A percentile compares a stretch with the other conserved stretches of the same genome.
Evolutionary conservation across 2,113 vertebrate genomes (phyloP).

Genomic region (Plectropomus leopardus): DNA sequence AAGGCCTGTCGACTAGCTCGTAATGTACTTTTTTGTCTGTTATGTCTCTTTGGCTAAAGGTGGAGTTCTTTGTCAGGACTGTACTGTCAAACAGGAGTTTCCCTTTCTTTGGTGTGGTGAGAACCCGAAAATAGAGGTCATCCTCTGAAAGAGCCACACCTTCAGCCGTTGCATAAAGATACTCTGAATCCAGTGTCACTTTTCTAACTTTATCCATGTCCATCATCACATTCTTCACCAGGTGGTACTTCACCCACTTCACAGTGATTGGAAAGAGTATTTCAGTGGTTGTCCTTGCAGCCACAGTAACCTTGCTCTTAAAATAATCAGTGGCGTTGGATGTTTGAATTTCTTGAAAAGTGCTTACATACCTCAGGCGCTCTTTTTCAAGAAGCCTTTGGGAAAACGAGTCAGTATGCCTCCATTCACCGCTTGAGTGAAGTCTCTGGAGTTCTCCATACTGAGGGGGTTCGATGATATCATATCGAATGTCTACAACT

Average conservation of each 20-base stretch:
- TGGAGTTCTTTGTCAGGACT: slow-evolving; percentile 83
- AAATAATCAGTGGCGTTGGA: slow-evolving; percentile 86
- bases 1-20: slow-evolving; percentile 82
- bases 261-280: slow-evolving; percentile 85
- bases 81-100: slow-evolving; percentile 85
- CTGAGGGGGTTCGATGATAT: slow-evolving; percentile 84
- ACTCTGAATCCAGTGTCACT: slow-evolving; percentile 82
- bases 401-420: slow-evolving; percentile 85
- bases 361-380: slow-evolving; percentile 86
- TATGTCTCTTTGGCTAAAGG: slow-evolving; percentile 90
- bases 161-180: slow-evolving; percentile 83
- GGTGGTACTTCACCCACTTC: slow-evolving; percentile 87
- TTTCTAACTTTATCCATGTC: slow-evolving; percentile 87
- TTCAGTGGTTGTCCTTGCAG: slow-evolving; percentile 83
- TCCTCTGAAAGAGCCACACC: slow-evolving; percentile 82
- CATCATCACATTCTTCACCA: slow-evolving; percentile 85
- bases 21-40: slow-evolving; percentile 86
- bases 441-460: slow-evolving; percentile 90
- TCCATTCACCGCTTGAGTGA: slow-evolving; percentile 87
- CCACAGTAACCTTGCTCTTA: slow-evolving; percentile 89
- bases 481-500: slow-evolving; percentile 84
- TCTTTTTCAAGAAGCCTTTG: slow-evolving; percentile 87
- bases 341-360: slow-evolving; percentile 86
- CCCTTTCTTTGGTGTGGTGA: slow-evolving; percentile 88
- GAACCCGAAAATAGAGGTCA: slow-evolving; percentile 87